These are phyloP conservation scores for Tychaedon coryphoeus DNA, from an alignment of 2,113 vertebrate species.

Conservation along the genomic window DNA sequence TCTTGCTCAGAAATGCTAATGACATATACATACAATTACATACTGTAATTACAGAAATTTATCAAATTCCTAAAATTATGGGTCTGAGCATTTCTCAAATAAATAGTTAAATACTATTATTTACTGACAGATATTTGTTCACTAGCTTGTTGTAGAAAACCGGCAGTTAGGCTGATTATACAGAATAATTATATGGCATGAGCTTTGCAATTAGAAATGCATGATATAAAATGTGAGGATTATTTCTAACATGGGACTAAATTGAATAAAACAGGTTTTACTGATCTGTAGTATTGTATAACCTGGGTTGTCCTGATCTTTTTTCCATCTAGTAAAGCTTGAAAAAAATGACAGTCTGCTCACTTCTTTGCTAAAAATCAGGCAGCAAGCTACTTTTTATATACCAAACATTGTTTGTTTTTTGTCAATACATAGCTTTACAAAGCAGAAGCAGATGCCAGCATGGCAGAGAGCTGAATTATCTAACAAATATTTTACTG, in stretches of 20 bases:
- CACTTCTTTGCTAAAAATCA: background rate
- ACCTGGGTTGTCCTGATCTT: background rate
- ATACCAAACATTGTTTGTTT: conserved; percentile 11
- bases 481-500: conserved; percentile 17
- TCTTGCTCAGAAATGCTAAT: background rate
- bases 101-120: background rate
- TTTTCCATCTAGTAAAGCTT: background rate
- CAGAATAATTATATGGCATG: conserved; percentile 47
- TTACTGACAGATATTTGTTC: background rate
- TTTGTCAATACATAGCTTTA: background rate
- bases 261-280: conserved; percentile 13
- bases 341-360: background rate
- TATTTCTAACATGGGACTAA: conserved; percentile 44
- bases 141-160: background rate
- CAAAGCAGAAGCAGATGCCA: conserved; percentile 8
- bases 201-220: conserved; percentile 49
- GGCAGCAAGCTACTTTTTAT: conserved; percentile 15
- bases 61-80: background rate
- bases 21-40: background rate
- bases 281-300: background rate
- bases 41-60: background rate
- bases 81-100: background rate
- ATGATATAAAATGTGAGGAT: conserved; percentile 24
- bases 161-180: conserved; percentile 32
- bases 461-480: conserved; percentile 18